Evolutionary conservation across 2,113 vertebrate species (phyloP).

Genomic region (Forbesichthys agassizii): DNA sequence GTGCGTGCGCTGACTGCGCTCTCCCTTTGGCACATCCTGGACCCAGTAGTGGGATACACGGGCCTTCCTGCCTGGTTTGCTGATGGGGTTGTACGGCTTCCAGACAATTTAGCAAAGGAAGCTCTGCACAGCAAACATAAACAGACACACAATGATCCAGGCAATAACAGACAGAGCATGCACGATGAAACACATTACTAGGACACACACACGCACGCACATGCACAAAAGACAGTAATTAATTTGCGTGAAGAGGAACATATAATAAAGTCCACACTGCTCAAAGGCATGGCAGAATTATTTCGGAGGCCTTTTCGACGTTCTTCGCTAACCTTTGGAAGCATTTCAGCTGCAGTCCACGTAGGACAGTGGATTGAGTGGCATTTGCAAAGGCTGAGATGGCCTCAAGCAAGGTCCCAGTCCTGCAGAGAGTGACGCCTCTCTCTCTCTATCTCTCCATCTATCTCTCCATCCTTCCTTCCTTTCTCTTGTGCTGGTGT

Average conservation of each 20-base stretch:
- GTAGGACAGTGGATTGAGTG: not conserved
- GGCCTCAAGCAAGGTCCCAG: not conserved
- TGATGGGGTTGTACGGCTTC: conserved; percentile 82
- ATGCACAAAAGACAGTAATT: conserved; percentile 22
- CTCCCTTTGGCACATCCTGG: conserved; percentile 61
- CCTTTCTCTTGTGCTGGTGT: not conserved
- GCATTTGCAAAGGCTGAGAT: not conserved
- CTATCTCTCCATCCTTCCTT: not conserved
- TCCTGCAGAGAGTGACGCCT: not conserved
- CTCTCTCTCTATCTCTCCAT: conserved; percentile 1
- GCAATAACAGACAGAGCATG: conserved; percentile 47
- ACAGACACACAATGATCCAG: conserved; percentile 64
- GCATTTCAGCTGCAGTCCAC: not conserved
- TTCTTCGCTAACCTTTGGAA: conserved; percentile 1
- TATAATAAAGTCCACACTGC: not conserved
- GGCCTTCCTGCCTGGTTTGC: conserved; percentile 89
- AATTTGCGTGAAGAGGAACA: not conserved
- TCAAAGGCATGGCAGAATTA: not conserved
- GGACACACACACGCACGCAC: conserved; percentile 25
- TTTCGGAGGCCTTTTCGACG: conserved; percentile 6
- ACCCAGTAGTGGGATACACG: conserved; percentile 62
- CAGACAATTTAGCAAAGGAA: conserved; percentile 86
- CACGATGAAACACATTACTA: conserved; percentile 26
- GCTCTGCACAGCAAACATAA: conserved; percentile 78
- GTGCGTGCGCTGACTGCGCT: not conserved